A percentile compares a stretch with the other conserved stretches of the same genome.
These are phyloP conservation scores for Brachionus rubens DNA, from an alignment of 1,140 invertebrate species.

Conservation along the genomic window DNA sequence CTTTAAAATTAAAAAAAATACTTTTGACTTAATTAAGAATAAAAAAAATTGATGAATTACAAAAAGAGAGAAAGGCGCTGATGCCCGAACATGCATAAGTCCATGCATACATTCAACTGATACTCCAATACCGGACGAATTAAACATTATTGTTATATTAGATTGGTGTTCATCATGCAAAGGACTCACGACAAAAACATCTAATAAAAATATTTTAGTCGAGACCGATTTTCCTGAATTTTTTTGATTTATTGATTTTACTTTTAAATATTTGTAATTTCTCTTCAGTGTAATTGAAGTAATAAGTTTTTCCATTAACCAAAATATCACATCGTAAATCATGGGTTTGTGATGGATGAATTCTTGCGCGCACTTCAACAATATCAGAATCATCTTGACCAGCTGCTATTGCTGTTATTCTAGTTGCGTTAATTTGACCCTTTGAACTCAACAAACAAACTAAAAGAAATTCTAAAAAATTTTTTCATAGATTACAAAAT, in stretches of 20 bases:
- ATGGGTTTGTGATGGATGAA: slow-evolving; percentile 39
- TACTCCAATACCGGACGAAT: slow-evolving; percentile 39
- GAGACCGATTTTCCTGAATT: not conserved
- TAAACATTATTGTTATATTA: slow-evolving; percentile 46
- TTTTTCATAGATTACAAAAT: not conserved
- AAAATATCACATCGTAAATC: slow-evolving; percentile 27
- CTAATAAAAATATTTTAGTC: not conserved
- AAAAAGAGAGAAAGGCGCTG: slow-evolving; percentile 42
- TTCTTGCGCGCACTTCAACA: slow-evolving; percentile 38
- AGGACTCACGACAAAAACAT: slow-evolving; percentile 45
- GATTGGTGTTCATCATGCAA: slow-evolving; percentile 23
- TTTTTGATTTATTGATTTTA: not conserved
- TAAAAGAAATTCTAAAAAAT: slow-evolving; percentile 30
- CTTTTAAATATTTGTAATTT: slow-evolving; percentile 46
- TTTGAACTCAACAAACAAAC: slow-evolving; percentile 26
- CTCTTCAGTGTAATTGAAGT: slow-evolving; percentile 43
- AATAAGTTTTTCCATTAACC: slow-evolving; percentile 46
- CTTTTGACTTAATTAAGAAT: not conserved
- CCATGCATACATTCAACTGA: slow-evolving; percentile 41
- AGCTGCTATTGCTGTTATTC: slow-evolving; percentile 46
- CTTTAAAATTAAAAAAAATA: not conserved
- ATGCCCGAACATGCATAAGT: slow-evolving; percentile 27
- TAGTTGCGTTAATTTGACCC: slow-evolving; percentile 44
- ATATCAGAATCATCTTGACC: slow-evolving; percentile 30
- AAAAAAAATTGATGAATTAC: not conserved